Base-by-base conservation (phyloP, 2,797 vertebrate species). In the Siniperca undulata region DNA sequence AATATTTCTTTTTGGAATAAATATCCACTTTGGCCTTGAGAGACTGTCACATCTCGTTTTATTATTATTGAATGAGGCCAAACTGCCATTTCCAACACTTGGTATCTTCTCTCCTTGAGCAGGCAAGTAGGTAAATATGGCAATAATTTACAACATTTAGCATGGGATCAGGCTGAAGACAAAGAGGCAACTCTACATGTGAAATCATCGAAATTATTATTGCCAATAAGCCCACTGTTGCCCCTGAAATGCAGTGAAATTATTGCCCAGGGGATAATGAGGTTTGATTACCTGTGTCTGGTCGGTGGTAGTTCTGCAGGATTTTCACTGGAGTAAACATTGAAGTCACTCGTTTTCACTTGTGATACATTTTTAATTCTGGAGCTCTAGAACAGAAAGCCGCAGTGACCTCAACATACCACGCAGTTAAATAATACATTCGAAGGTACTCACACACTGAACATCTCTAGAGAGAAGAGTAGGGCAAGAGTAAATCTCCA, bases 331-430 rank as follows among this genome's bases (percentile, higher is more conserved):
- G 42, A 30, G 74, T 82, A 80, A 86, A 88, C 36, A 78, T 1
- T 53, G 55, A 5, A 27, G 30, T 82, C 30, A 16, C 71, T 83
- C 24, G 1, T 83, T 80, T 85, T 72, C 61, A 75, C 52, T 74
- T 27, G 36, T 58, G 84, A 81, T 90, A 36, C 79, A 89, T 89
- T 86, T 89, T 88, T 90, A 81, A 85, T 88, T 80, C 20, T 19
- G 40, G 14, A 62, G 71, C 69, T 78, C 70, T 66, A 19, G 11
- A 71, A 80, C 19, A 19, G 70, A 82, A 74, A 82, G 56, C 85
- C 30, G 4, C 75, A 60, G 67, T 77, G 74, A 88, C 80, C 83
- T 65, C 81, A 44, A 73, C 75, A 80, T 58, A 81, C 83, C 74
- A 50, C 30, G 7, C 27, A 16, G 69, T 69, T 89, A 50, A 87